Conservation (phyloP, 2,797 vertebrate species). For the Parotocinclus haroldoi region DNA sequence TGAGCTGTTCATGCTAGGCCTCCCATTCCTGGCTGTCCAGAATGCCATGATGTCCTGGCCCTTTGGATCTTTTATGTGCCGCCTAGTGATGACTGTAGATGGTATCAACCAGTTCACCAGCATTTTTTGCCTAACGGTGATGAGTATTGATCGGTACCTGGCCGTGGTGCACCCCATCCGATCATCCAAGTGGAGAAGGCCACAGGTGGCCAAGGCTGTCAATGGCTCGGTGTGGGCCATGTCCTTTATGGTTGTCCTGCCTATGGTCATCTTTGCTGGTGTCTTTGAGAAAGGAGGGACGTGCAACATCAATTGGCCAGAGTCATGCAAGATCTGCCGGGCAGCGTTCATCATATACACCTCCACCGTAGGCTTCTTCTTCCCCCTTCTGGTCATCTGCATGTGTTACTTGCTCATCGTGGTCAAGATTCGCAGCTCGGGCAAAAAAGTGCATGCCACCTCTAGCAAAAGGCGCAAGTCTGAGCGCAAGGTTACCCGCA, state of each 20-base stretch:
- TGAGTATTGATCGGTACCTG: constrained; percentile 95
- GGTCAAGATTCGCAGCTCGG: constrained; percentile 89
- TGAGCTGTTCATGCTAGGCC: constrained; percentile 90
- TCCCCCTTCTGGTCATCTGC: constrained; percentile 90
- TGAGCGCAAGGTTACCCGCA: constrained; percentile 87
- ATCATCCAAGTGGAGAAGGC: constrained; percentile 88
- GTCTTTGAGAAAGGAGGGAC: constrained; percentile 79
- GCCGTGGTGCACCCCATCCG: constrained; percentile 92
- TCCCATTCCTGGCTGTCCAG: constrained; percentile 93
- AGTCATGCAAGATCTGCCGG: constrained; percentile 82
- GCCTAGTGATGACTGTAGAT: constrained; percentile 90
- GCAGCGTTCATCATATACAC: constrained; percentile 92
- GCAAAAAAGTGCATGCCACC: constrained; percentile 83
- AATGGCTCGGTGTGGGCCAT: constrained; percentile 86
- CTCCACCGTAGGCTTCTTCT: constrained; percentile 88
- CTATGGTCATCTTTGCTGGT: constrained; percentile 86
- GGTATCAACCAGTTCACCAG: constrained; percentile 97
- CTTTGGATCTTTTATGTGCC: constrained; percentile 88
- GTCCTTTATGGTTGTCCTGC: constrained; percentile 88
- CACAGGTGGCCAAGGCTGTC: constrained; percentile 85
- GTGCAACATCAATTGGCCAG: constrained; percentile 94
- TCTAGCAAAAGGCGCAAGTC: constrained; percentile 85
- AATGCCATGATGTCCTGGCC: constrained; percentile 92
- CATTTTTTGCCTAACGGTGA: constrained; percentile 94
- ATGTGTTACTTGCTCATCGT: constrained; percentile 95